These are phyloP conservation scores for Gambusia holbrooki DNA, from an alignment of 2,113 vertebrate genomes.

Conservation along the genomic window DNA sequence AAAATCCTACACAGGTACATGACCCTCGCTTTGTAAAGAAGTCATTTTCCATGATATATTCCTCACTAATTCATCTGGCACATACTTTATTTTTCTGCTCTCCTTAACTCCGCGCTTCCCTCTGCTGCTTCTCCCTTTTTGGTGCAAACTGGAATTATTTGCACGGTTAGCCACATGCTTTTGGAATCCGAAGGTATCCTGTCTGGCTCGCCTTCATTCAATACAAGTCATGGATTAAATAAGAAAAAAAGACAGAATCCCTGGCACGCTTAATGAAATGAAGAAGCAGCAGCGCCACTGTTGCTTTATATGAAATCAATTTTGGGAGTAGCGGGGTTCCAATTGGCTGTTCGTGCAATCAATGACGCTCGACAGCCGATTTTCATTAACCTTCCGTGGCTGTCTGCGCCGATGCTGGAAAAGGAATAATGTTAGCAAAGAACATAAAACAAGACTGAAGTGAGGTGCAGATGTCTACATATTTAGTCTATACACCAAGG, in stretches of 20 bases:
- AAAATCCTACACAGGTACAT: constrained; percentile 87
- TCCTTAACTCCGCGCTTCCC: constrained; percentile 9
- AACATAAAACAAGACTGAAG: constrained; percentile 64
- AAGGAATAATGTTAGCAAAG: constrained; percentile 62
- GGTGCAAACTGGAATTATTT: constrained; percentile 87
- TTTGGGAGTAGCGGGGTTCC: constrained; percentile 79
- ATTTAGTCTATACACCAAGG: constrained; percentile 78
- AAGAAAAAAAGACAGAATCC: constrained; percentile 40
- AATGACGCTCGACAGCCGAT: constrained; percentile 80
- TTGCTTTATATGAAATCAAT: constrained; percentile 87
- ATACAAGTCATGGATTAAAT: constrained; percentile 33
- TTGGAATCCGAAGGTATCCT: constrained; percentile 82
- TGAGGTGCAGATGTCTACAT: constrained; percentile 69
- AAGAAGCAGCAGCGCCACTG: constrained; percentile 74
- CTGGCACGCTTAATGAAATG: constrained; percentile 89
- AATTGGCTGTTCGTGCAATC: constrained; percentile 86
- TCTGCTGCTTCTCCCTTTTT: constrained; percentile 49
- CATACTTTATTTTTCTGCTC: constrained; percentile 57
- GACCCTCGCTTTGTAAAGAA: constrained; percentile 89
- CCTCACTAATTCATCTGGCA: constrained; percentile 92
- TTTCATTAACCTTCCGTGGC: constrained; percentile 76
- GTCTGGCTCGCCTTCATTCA: constrained; percentile 51
- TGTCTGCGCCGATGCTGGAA: constrained; percentile 38
- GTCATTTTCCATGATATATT: constrained; percentile 84
- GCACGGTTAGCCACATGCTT: constrained; percentile 89